phyloP scores from a whole-genome alignment of 2,797 vertebrate species.

The Sphaeramia orbicularis region DNA sequence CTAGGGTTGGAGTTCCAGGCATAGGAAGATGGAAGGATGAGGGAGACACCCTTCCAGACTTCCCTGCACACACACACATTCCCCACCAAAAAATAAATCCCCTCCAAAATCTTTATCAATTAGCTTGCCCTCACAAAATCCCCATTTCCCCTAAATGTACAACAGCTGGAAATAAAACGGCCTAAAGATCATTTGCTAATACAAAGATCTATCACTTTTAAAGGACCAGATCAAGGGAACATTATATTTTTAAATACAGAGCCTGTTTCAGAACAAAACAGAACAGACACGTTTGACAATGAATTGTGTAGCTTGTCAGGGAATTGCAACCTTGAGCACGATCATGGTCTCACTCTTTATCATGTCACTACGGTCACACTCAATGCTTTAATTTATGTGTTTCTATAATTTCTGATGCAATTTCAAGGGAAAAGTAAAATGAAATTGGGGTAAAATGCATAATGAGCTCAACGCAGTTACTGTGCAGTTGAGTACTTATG shows the following conservation, averaged over 20 bases:
- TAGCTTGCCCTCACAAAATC: slow-evolving; percentile 89
- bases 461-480: slow-evolving; percentile 20
- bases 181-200: slow-evolving; percentile 72
- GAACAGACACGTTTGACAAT: slow-evolving; percentile 36
- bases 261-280: slow-evolving; percentile 63
- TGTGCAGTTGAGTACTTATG: slow-evolving; percentile 37
- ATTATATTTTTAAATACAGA: slow-evolving; percentile 54
- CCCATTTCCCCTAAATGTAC: slow-evolving; percentile 86
- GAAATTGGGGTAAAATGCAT: slow-evolving; percentile 26
- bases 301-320: slow-evolving; percentile 53
- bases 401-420: slow-evolving; percentile 39
- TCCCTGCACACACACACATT: slow-evolving; percentile 49
- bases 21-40: slow-evolving; percentile 71
- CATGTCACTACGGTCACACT: slow-evolving; percentile 58
- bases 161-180: slow-evolving; percentile 86
- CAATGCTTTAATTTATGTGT: slow-evolving; percentile 69
- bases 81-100: slow-evolving; percentile 70
- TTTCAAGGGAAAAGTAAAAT: slow-evolving; percentile 57
- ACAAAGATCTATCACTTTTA: slow-evolving; percentile 73
- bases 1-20: slow-evolving; percentile 97
- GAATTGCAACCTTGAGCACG: slow-evolving; percentile 44
- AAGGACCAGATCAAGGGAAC: slow-evolving; percentile 84
- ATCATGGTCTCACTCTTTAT: slow-evolving; percentile 56
- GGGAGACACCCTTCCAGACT: slow-evolving; percentile 69
- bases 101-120: slow-evolving; percentile 85